phyloP scores from a whole-genome alignment of 2,113 vertebrate species.

The Xiphias gladius region DNA sequence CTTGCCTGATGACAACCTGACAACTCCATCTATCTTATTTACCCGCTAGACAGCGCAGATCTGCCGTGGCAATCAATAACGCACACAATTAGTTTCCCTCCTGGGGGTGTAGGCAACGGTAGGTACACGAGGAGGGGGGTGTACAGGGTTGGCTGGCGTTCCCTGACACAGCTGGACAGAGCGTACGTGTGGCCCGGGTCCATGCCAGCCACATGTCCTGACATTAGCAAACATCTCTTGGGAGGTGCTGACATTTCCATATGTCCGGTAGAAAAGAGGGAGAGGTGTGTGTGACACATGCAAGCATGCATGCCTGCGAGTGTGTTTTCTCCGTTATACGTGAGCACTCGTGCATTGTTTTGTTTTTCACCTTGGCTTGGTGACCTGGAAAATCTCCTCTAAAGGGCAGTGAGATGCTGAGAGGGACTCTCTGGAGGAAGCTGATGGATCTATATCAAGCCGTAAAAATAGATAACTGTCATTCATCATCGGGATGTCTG shows the following conservation, averaged over 20 bases:
- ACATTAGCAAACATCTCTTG: constrained; percentile 75
- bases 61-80: constrained; percentile 83
- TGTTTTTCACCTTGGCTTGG: constrained; percentile 79
- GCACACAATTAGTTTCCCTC: constrained; percentile 84
- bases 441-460: constrained; percentile 75
- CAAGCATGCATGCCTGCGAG: not conserved
- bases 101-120: constrained; percentile 55
- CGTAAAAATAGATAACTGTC: constrained; percentile 80
- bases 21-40: constrained; percentile 86
- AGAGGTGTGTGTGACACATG: constrained; percentile 32
- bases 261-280: constrained; percentile 61
- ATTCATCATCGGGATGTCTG: constrained; percentile 71
- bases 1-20: constrained; percentile 81
- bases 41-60: constrained; percentile 78
- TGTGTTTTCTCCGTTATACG: constrained; percentile 27
- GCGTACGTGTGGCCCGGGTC: constrained; percentile 63
- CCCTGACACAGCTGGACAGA: constrained; percentile 75
- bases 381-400: constrained; percentile 80
- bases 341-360: constrained; percentile 60
- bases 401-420: constrained; percentile 53
- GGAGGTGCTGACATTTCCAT: constrained; percentile 77
- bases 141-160: constrained; percentile 43
- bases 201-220: constrained; percentile 77
- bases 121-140: constrained; percentile 28
- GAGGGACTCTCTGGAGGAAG: constrained; percentile 60